Percentiles rank a stretch among this genome's conserved stretches.
These are phyloP conservation scores for Podotricha telesiphe DNA, from an alignment of 2,888 invertebrate species.

Conservation along the genomic window DNA sequence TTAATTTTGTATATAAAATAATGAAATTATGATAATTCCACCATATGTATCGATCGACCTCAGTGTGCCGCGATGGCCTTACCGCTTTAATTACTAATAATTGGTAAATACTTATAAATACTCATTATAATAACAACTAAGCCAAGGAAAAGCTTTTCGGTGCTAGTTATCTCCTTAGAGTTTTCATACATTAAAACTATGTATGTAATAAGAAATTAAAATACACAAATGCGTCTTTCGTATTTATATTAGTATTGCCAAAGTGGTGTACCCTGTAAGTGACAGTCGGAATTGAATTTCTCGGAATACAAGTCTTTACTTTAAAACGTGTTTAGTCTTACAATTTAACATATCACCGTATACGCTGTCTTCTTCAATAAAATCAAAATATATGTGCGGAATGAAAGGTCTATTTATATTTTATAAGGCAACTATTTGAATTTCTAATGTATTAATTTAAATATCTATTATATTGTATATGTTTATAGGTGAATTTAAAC, in stretches of 20 bases:
- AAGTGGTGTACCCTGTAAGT: constrained; percentile 32
- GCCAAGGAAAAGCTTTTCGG: too few species aligned
- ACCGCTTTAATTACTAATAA: too few species aligned
- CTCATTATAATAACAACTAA: too few species aligned
- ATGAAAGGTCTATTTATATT: background rate
- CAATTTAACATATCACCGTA: constrained; percentile 14
- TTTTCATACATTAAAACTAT: background rate
- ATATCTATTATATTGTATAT: background rate
- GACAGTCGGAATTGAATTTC: constrained; percentile 43
- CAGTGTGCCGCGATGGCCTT: too few species aligned
- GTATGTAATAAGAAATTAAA: background rate
- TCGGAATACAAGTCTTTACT: constrained; percentile 14
- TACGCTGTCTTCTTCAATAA: constrained; percentile 10
- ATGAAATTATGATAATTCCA: too few species aligned
- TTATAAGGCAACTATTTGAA: background rate
- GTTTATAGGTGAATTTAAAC: background rate
- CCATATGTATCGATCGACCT: too few species aligned
- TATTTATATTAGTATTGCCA: constrained; percentile 28
- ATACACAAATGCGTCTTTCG: background rate
- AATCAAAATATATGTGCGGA: background rate
- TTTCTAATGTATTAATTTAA: background rate
- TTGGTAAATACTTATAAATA: too few species aligned
- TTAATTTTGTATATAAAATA: too few species aligned
- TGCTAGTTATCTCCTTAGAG: background rate
- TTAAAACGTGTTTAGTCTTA: constrained; percentile 35